Base-by-base conservation (phyloP, 1,140 invertebrate species). In the Drosophila punjabiensis region DNA sequence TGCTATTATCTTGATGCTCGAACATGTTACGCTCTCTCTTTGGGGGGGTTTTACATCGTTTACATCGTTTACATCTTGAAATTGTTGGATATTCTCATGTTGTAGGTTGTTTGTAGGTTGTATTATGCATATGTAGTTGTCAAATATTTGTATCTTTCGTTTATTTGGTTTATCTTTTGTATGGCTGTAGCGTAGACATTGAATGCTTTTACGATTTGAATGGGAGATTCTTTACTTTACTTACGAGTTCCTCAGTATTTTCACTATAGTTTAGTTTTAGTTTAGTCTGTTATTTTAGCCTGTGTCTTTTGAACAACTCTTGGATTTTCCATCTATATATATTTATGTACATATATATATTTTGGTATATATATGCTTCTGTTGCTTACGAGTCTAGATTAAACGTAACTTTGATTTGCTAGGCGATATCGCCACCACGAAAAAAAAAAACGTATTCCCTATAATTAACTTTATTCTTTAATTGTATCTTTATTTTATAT, bases 101-200 rank as follows among this genome's bases (percentile, higher is more conserved):
- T 60, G 24, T 3, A 63, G 43, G 61, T 16, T 60, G 24, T 3
- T 24, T 24, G 48, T 30, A 52, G 56, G 64, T 28, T 33, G 41
- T 32, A 69, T 65, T 52, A 69, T 70, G 73, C 68, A 64, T 76
- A 75, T 64, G 70, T 76, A 76, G 60, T 76, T 75, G 47, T 39
- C 59, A 63, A 75, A 64, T 75, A 75, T 75, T 74, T 74, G 39
- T 75, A 63, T 18, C 47, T 35, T 61, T 63, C 45, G 48, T 71
- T 76, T 59, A 45, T 59, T 76, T 33, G 35, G 32, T 37, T 63
- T 76, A 65, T 53, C 45, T 73, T 73, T 73, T 35, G 67, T 47
- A 81, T 73, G 83, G 59, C 52, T 79, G 77, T 90, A 82, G 79
- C 82, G 66, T 89, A 89, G 85, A 90, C 85, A 90, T 86, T 89